Percentiles rank a stretch among this genome's conserved stretches.
Evolutionary conservation across 2,888 invertebrate genomes (phyloP).

Genomic region (Molorchus minor): DNA sequence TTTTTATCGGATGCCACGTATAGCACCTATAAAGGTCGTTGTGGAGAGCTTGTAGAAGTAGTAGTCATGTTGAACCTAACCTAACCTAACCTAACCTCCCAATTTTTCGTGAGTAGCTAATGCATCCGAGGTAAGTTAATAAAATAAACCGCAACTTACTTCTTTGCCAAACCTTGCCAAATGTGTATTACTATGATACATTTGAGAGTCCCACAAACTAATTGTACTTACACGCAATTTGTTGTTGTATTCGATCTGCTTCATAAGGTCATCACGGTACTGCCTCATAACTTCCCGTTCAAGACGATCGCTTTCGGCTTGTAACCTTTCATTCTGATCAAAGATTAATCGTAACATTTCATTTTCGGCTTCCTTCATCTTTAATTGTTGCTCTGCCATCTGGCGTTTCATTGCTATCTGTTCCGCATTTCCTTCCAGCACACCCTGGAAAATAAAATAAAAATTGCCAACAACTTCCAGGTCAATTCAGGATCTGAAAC

Average conservation of each 20-base stretch:
- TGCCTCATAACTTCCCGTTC: slow-evolving; percentile 49
- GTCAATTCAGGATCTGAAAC: no score
- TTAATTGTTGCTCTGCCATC: slow-evolving; percentile 52
- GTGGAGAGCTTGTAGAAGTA: no score
- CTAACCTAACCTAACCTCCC: no score
- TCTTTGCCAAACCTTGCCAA: no score
- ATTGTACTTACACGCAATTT: slow-evolving; percentile 52
- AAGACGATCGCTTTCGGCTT: slow-evolving; percentile 54
- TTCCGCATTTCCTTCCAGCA: slow-evolving; percentile 54
- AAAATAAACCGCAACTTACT: no score
- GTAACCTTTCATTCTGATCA: slow-evolving; percentile 55
- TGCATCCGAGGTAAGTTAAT: no score
- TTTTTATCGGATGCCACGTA: no score
- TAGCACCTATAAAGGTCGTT: no score
- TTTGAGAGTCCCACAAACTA: background rate
- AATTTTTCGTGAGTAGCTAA: no score
- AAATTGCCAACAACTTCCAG: no score
- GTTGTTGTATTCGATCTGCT: slow-evolving; percentile 60
- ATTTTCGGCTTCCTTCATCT: slow-evolving; percentile 56
- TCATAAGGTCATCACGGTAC: slow-evolving; percentile 57
- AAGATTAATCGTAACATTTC: slow-evolving; percentile 52
- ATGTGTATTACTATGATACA: no score
- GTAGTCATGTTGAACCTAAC: no score
- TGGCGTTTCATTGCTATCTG: slow-evolving; percentile 55
- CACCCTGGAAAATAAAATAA: slow-evolving; percentile 54